These are phyloP conservation scores for Hetaerina americana DNA, from an alignment of 1,140 invertebrate genomes.

Conservation along the genomic window DNA sequence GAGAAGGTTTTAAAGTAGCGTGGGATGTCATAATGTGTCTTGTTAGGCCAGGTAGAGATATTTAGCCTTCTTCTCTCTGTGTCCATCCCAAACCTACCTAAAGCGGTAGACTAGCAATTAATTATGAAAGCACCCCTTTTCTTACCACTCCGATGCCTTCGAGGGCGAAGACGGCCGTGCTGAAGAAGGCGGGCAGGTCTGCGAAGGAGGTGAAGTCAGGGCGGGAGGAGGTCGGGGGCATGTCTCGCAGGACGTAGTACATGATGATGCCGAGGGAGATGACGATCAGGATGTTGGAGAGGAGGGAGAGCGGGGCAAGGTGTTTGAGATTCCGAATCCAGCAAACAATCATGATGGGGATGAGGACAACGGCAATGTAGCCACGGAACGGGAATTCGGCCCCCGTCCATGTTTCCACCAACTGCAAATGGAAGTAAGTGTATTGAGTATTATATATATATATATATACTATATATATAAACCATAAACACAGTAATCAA, in stretches of 20 bases:
- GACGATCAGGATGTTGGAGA: slow-evolving; percentile 35
- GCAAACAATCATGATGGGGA: slow-evolving; percentile 27
- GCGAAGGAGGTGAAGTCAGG: slow-evolving; percentile 10
- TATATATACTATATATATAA: no score
- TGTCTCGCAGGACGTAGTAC: slow-evolving; percentile 29
- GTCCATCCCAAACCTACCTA: no score
- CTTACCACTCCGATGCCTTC: slow-evolving; percentile 37
- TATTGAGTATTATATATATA: no score
- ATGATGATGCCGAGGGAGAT: slow-evolving; percentile 30
- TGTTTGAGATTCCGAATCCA: slow-evolving; percentile 39
- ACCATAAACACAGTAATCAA: no score
- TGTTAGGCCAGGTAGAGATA: no score
- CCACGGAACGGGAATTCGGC: slow-evolving; percentile 14
- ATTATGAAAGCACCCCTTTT: neutral
- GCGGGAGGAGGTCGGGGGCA: slow-evolving; percentile 22
- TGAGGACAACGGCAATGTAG: slow-evolving; percentile 25
- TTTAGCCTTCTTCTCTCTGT: no score
- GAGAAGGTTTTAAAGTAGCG: no score
- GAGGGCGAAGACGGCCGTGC: slow-evolving; percentile 39
- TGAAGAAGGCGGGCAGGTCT: slow-evolving; percentile 29
- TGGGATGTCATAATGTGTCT: no score
- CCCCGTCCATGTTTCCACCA: slow-evolving; percentile 20
- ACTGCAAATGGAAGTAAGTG: slow-evolving; percentile 19
- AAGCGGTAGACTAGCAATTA: no score
- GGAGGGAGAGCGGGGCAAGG: slow-evolving; percentile 39